These are phyloP conservation scores for Lordiphosa mommai DNA, from an alignment of 1,140 invertebrate species.

Conservation along the genomic window DNA sequence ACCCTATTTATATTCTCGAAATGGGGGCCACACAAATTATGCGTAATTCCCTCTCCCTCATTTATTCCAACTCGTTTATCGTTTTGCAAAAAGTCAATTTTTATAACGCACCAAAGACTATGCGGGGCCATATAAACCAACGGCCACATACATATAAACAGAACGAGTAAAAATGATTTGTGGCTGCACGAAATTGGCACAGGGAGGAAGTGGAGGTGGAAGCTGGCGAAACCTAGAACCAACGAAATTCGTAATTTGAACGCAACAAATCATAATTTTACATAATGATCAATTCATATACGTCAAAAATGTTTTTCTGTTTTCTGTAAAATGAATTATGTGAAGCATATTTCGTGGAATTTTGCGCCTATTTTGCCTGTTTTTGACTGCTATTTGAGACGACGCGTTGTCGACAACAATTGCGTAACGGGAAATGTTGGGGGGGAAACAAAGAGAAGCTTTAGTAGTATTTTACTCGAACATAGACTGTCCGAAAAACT, in stretches of 20 bases:
- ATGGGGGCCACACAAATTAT: conserved; percentile 68
- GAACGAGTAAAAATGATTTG: conserved; percentile 54
- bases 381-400: conserved; percentile 14
- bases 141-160: no score
- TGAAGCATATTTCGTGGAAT: conserved; percentile 38
- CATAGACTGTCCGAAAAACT: conserved; percentile 30
- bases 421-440: conserved; percentile 16
- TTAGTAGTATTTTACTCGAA: no score
- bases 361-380: conserved; percentile 26
- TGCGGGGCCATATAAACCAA: not conserved
- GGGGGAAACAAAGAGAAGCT: not conserved
- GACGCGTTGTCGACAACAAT: not conserved
- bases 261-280: conserved; percentile 78
- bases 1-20: conserved; percentile 54
- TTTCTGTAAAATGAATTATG: conserved; percentile 56
- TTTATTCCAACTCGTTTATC: conserved; percentile 56
- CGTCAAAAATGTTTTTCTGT: conserved; percentile 57
- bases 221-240: not conserved
- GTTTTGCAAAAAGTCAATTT: conserved; percentile 73
- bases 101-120: conserved; percentile 46
- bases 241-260: conserved; percentile 77
- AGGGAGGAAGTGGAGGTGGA: conserved; percentile 11
- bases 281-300: conserved; percentile 79
- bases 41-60: conserved; percentile 40
- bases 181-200: conserved; percentile 61